Base-by-base conservation (phyloP, 2,888 invertebrate species). In the Mythimna impura region DNA sequence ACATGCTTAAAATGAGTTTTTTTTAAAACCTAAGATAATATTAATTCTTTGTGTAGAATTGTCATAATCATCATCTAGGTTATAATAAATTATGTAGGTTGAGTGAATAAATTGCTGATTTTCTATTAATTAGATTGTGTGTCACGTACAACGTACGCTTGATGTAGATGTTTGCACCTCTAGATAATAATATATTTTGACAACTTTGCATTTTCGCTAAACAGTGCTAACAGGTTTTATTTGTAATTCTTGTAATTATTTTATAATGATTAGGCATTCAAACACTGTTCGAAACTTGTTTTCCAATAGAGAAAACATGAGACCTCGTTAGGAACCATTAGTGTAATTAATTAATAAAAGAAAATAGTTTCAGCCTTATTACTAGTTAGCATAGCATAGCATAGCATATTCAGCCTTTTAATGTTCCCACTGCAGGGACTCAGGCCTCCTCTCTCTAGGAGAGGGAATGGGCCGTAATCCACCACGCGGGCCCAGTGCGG, bases 91-190 rank as follows among this genome's bases (percentile, higher is more conserved):
- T n/a, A 78, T 67, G 71, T 63, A 14, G 73, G 82, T 64, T 30
- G 69, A 78, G 72, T 71, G 73, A 78, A 70, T 71, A 67, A 78
- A 63, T 47, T 22, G 17, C 14, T 67, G 61, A 61, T 66, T 71
- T 64, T 66, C 43, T 43, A 58, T 65, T 10, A 63, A 62, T 66
- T 30, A 9, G 14, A 36, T 52, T 69, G 5, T 71, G 5, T 47
- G 65, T 77, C 80, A 84, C 77, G 80, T 82, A 77, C 52, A 65
- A 63, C 73, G 71, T 67, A 63, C 72, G 69, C 66, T 25, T 25
- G 25, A 30, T 2, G 30, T 30, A 55, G 54, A 65, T 43, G 52
- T 34, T 75, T 36, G 64, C 61, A 43, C 10, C 54, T 47, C 40
- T 63, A 64, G 1, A n/a, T 40, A 71, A 40, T 63, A 1, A 22